phyloP scores from a whole-genome alignment of 1,140 invertebrate genomes.

The Lucilia sericata region DNA sequence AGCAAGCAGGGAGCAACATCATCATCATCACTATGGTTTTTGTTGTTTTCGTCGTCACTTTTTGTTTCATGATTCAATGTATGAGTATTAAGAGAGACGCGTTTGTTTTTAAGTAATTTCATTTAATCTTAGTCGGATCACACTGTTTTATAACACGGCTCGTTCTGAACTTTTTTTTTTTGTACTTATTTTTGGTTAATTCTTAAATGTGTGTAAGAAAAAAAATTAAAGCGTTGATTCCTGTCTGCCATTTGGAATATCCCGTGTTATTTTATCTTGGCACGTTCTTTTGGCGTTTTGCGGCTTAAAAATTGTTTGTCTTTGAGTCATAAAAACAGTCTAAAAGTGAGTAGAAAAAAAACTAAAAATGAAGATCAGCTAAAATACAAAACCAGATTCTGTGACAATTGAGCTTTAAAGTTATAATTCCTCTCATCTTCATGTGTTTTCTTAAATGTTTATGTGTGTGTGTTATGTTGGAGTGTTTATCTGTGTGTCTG shows the following conservation, averaged over 20 bases:
- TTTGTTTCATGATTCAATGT: slow-evolving; percentile 15
- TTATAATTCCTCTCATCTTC: background rate
- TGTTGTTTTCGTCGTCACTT: background rate
- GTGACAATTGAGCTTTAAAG: slow-evolving; percentile 38
- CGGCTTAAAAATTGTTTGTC: slow-evolving; percentile 28
- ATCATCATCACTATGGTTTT: background rate
- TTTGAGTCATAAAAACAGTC: slow-evolving; percentile 33
- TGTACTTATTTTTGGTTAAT: too few species aligned
- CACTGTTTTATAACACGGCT: slow-evolving; percentile 38
- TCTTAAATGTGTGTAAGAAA: background rate
- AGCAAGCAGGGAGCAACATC: background rate
- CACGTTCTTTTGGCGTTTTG: slow-evolving; percentile 40
- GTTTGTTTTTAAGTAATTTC: slow-evolving; percentile 36
- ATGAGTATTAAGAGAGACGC: slow-evolving; percentile 32
- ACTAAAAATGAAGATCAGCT: background rate
- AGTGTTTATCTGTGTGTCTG: background rate
- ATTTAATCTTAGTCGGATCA: slow-evolving; percentile 41
- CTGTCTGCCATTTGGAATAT: slow-evolving; percentile 36
- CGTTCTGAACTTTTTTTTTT: background rate
- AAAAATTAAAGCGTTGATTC: slow-evolving; percentile 5
- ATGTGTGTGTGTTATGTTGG: background rate
- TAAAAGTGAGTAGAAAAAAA: background rate
- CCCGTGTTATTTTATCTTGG: slow-evolving; percentile 38
- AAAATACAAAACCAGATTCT: background rate
- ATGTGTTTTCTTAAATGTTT: background rate